Conservation (phyloP, 2,113 vertebrate genomes). For the Oreotragus oreotragus region DNA sequence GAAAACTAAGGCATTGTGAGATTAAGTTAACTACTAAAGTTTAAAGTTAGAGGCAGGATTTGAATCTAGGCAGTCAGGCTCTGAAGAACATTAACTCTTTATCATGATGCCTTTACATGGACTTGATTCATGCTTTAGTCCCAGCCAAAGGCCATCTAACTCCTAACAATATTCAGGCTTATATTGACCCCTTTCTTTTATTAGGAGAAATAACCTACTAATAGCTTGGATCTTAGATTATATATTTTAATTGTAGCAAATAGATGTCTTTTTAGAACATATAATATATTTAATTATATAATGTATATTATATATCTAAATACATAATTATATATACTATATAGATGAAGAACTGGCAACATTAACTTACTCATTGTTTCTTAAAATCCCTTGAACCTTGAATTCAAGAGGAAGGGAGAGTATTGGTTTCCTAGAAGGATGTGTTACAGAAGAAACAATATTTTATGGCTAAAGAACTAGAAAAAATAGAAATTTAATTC, state of each 20-base stretch:
- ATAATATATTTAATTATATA: not conserved
- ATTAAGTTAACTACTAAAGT: not conserved
- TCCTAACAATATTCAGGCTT: not conserved
- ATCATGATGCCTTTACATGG: not conserved
- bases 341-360: not conserved
- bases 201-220: not conserved
- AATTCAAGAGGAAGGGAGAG: not conserved
- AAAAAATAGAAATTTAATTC: constrained; percentile 17
- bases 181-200: not conserved
- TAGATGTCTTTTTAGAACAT: not conserved
- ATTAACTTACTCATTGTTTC: not conserved
- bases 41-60: not conserved
- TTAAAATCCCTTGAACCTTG: not conserved
- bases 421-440: not conserved
- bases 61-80: not conserved
- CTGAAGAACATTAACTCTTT: not conserved
- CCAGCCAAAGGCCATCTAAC: not conserved
- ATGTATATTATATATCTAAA: not conserved
- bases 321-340: not conserved
- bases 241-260: not conserved
- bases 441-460: not conserved
- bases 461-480: not conserved
- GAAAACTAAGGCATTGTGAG: not conserved
- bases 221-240: not conserved
- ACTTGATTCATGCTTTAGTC: not conserved